A percentile compares a stretch with the other conserved stretches of the same genome.
Conservation (phyloP, 1,140 invertebrate species). For the Drosophila tsacasi region DNA sequence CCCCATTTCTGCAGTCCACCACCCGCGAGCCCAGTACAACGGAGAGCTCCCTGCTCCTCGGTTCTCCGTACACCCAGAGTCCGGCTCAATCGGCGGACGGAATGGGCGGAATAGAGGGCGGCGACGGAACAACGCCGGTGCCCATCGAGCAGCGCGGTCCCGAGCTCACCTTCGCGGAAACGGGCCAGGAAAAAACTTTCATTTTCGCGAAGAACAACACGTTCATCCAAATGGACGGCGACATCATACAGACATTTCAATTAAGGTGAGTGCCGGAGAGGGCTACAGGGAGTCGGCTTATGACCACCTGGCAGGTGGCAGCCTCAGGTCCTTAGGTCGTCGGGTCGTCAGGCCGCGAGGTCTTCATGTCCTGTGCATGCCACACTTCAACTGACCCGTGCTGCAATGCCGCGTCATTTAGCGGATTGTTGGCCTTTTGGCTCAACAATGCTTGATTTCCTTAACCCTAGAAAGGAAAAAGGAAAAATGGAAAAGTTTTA, state of each 20-base stretch:
- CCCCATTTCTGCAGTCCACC: slow-evolving; percentile 86
- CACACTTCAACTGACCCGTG: slow-evolving; percentile 17
- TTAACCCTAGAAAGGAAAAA: slow-evolving; percentile 40
- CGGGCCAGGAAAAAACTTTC: slow-evolving; percentile 91
- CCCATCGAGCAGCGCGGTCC: slow-evolving; percentile 90
- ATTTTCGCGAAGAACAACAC: slow-evolving; percentile 95
- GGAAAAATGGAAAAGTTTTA: background rate
- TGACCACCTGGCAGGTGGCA: slow-evolving; percentile 40
- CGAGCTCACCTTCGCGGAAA: slow-evolving; percentile 92
- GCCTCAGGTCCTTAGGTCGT: slow-evolving; percentile 45
- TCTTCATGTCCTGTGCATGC: slow-evolving; percentile 46
- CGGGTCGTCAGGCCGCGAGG: slow-evolving; percentile 34
- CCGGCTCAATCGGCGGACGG: slow-evolving; percentile 57
- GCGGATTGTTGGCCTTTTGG: slow-evolving; percentile 62
- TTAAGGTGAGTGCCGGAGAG: slow-evolving; percentile 87
- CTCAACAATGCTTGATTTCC: slow-evolving; percentile 29
- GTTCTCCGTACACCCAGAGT: slow-evolving; percentile 71
- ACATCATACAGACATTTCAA: slow-evolving; percentile 94
- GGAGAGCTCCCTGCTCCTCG: slow-evolving; percentile 84
- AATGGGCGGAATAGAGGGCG: slow-evolving; percentile 35
- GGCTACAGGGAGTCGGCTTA: slow-evolving; percentile 6
- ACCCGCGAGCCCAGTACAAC: slow-evolving; percentile 86
- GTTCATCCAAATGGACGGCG: slow-evolving; percentile 94
- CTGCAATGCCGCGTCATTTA: slow-evolving; percentile 60
- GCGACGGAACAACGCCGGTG: slow-evolving; percentile 86